Evolutionary conservation across 1,140 invertebrate species (phyloP).

Genomic region (Brachystomella parvula): DNA sequence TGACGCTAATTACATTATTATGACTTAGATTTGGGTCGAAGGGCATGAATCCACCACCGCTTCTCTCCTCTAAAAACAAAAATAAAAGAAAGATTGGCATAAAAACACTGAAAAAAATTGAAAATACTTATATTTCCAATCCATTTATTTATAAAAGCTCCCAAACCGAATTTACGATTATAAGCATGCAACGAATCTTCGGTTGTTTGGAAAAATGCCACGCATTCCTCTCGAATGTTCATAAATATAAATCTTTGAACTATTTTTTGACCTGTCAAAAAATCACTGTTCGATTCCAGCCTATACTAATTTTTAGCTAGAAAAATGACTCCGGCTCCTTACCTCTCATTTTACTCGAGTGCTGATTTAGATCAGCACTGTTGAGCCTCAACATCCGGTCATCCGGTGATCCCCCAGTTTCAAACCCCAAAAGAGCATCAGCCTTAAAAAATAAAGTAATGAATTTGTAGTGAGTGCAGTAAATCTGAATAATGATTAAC

Average conservation of each 20-base stretch:
- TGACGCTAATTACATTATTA: constrained; percentile 14
- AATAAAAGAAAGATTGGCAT: not conserved
- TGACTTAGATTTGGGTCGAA: constrained; percentile 14
- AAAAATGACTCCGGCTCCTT: too few species aligned
- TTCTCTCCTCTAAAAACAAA: constrained; percentile 20
- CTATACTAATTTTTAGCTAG: not conserved
- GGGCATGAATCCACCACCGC: constrained; percentile 18
- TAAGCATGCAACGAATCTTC: not conserved
- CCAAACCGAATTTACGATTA: not conserved
- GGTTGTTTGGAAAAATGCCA: not conserved
- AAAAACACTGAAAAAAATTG: not conserved
- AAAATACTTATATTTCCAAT: not conserved
- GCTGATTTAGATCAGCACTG: too few species aligned
- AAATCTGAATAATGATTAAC: too few species aligned
- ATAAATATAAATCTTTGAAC: not conserved
- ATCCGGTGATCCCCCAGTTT: not conserved
- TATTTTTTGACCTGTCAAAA: not conserved
- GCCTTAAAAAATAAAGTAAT: constrained; percentile 9
- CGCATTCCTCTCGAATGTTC: not conserved
- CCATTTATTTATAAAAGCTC: not conserved
- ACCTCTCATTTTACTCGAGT: too few species aligned
- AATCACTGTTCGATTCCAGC: not conserved
- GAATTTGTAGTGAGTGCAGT: too few species aligned
- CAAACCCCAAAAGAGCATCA: constrained; percentile 2
- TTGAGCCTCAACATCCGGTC: too few species aligned